Percentiles rank a stretch among this genome's conserved stretches.
Evolutionary conservation across 1,140 invertebrate genomes (phyloP).

Genomic region (Lasaia peninsularis): DNA sequence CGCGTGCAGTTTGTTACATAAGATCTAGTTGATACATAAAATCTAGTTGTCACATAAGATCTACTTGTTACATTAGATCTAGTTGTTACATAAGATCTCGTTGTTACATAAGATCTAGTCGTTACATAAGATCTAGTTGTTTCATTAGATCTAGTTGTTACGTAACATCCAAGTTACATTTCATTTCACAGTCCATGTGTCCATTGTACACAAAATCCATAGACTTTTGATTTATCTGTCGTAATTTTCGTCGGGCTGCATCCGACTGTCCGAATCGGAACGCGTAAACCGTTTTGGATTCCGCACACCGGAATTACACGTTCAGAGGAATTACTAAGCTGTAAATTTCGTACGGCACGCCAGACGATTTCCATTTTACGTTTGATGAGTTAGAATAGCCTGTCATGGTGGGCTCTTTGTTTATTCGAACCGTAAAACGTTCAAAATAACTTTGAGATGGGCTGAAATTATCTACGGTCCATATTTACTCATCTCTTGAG

Average conservation of each 20-base stretch:
- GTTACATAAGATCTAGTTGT: no score
- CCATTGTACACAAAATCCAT: conserved; percentile 7
- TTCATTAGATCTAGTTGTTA: no score
- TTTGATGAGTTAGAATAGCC: conserved; percentile 2
- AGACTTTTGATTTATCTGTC: conserved; percentile 8
- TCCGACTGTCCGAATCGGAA: conserved; percentile 6
- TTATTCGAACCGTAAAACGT: not conserved
- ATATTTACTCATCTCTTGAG: no score
- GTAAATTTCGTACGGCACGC: conserved; percentile 3
- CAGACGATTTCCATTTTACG: conserved; percentile 9
- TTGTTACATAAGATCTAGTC: no score
- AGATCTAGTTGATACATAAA: no score
- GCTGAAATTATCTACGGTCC: not conserved
- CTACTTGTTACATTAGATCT: no score
- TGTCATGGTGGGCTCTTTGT: not conserved
- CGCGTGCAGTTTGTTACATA: no score
- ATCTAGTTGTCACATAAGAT: no score
- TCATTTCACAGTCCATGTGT: not conserved
- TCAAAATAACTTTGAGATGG: not conserved
- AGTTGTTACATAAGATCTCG: no score
- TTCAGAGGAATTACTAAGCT: conserved; percentile 7
- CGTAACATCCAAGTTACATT: no score
- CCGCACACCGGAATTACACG: conserved; percentile 7
- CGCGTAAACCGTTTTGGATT: conserved; percentile 11
- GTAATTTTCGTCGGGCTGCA: conserved; percentile 3